These are phyloP conservation scores for Chelonoidis abingdonii DNA, from an alignment of 2,113 vertebrate species.

Conservation along the genomic window DNA sequence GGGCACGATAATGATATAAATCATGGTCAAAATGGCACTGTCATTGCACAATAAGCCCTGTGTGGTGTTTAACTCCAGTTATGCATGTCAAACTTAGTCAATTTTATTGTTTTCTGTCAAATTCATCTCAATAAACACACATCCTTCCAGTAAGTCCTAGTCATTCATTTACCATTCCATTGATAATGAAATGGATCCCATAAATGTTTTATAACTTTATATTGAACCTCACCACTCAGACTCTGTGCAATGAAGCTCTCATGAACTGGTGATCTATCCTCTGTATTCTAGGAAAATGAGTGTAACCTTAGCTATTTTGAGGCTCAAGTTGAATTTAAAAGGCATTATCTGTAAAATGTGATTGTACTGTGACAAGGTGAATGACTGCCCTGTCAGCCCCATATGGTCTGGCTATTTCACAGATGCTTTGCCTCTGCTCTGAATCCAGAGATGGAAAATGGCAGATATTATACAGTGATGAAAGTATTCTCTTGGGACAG, in stretches of 20 bases:
- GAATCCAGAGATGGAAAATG: neutral
- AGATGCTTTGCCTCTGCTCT: slow-evolving; percentile 15
- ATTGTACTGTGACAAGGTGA: neutral
- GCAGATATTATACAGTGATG: neutral
- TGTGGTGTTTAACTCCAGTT: slow-evolving; percentile 34
- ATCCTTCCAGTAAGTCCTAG: slow-evolving; percentile 7
- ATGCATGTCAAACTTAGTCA: neutral
- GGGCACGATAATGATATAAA: slow-evolving; percentile 1
- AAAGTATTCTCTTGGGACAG: neutral
- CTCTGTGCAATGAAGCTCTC: neutral
- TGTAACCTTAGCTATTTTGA: neutral
- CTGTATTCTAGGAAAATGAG: slow-evolving; percentile 33
- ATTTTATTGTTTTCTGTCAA: slow-evolving; percentile 7
- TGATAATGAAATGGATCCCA: slow-evolving; percentile 3
- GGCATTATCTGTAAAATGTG: neutral
- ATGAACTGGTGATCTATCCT: slow-evolving; percentile 15
- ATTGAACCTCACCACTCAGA: neutral
- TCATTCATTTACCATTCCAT: slow-evolving; percentile 28
- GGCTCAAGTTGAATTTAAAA: slow-evolving; percentile 9
- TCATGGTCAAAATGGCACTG: neutral
- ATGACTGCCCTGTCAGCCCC: neutral
- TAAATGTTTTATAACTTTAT: slow-evolving; percentile 33
- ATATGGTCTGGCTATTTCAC: neutral
- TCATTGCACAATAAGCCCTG: neutral
- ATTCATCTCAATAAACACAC: neutral